phyloP scores from a whole-genome alignment of 2,888 invertebrate species.

The Cryptops parisi region DNA sequence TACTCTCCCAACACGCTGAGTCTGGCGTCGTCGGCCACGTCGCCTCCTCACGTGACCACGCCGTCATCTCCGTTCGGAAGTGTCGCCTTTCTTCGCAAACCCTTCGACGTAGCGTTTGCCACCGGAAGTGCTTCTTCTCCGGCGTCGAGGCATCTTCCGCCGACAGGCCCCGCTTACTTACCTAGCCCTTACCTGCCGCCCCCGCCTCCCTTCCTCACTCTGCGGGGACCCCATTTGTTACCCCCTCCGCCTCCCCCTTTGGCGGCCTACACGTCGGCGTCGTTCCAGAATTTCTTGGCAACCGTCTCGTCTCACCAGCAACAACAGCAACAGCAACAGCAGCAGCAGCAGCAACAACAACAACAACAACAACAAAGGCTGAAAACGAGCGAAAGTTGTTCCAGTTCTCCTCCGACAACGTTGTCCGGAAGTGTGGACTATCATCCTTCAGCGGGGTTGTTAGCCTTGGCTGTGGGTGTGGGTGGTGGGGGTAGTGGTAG shows the following conservation, averaged over 20 bases:
- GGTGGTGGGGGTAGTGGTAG: constrained; percentile 19
- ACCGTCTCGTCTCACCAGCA: constrained; percentile 53
- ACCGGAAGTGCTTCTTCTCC: constrained; percentile 7
- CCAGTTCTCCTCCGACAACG: constrained; percentile 39
- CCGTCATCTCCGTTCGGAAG: neutral
- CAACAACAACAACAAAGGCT: constrained; percentile 23
- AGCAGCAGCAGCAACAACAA: constrained; percentile 23
- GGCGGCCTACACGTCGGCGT: constrained; percentile 35
- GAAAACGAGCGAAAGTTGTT: constrained; percentile 34
- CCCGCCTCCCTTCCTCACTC: constrained; percentile 17
- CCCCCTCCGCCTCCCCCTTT: constrained; percentile 44
- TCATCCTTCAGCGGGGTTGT: constrained; percentile 20
- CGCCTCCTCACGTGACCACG: constrained; percentile 4
- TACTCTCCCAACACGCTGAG: constrained; percentile 34
- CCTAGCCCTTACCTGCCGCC: constrained; percentile 10
- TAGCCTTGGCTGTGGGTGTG: constrained; percentile 19
- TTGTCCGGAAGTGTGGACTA: constrained; percentile 21
- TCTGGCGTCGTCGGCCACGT: constrained; percentile 11
- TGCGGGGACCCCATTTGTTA: constrained; percentile 36
- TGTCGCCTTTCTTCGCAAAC: constrained; percentile 13
- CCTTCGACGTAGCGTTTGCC: constrained; percentile 11
- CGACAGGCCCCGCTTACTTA: neutral
- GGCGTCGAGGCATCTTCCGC: constrained; percentile 11
- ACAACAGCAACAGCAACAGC: constrained; percentile 40
- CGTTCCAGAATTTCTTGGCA: constrained; percentile 72